Conservation (phyloP, 2,113 vertebrate species). For the Lethenteron reissneri region DNA sequence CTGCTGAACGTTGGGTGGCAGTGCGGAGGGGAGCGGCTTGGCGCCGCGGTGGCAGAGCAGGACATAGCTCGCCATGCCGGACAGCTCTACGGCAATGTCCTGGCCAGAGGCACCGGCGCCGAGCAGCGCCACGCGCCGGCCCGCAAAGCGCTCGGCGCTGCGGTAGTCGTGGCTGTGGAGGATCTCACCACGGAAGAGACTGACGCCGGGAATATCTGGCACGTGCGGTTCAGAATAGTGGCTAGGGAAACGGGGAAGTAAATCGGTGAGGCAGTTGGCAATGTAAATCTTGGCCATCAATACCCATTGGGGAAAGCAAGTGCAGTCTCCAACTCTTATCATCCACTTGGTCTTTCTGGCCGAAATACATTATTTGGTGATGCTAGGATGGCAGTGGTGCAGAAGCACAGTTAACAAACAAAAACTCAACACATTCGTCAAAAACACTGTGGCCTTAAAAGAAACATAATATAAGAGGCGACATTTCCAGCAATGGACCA, state of each 20-base stretch:
- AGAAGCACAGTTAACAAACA: no score
- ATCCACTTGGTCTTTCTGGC: no score
- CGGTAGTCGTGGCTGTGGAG: constrained; percentile 38
- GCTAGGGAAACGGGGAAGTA: constrained; percentile 13
- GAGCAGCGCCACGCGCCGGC: constrained; percentile 26
- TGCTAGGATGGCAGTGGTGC: no score
- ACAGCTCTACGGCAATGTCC: constrained; percentile 35
- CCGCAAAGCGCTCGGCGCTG: constrained; percentile 24
- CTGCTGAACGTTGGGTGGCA: constrained; percentile 21
- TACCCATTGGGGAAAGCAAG: no score
- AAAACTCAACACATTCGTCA: no score
- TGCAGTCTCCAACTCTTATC: no score
- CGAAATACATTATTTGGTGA: no score
- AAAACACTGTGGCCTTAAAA: no score
- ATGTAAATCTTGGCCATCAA: no score
- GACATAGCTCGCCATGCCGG: constrained; percentile 21
- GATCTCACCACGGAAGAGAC: constrained; percentile 29
- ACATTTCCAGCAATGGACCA: no score
- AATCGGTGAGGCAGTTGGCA: no score
- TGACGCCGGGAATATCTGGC: constrained; percentile 28
- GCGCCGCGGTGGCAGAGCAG: constrained; percentile 24
- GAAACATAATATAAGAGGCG: no score
- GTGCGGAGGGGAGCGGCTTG: constrained; percentile 14
- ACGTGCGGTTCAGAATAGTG: constrained; percentile 34
- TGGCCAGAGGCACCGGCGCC: constrained; percentile 35